Evolutionary conservation across 2,888 invertebrate genomes (phyloP), one percentile per base, ranked within the genome.

Genomic region (Hedya salicella): DNA sequence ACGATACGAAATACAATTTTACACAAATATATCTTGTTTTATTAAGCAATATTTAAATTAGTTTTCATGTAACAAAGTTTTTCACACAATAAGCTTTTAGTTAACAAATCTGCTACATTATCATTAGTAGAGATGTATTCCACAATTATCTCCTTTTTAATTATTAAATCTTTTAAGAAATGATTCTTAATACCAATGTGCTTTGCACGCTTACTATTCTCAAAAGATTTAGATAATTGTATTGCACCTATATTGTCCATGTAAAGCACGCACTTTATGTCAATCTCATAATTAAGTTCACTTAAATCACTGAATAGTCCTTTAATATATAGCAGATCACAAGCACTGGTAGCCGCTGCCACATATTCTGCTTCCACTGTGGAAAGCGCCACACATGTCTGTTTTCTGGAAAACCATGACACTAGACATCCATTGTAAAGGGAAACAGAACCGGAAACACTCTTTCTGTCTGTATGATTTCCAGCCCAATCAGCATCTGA

Each of bases 341-440:
- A 44, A 16, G 44, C 57, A 57, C 57, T 57, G 2, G 44, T 9
- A 14, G 57, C 42, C 3, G 44, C 57, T n/a, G 57, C 42, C 2
- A 57, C 30, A 44, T 57, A 57, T 30, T 57, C 57, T 14, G 57
- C 57, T 14, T 57, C 57, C 25, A 25, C 44, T 14, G 57, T 57
- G 1, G 57, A 57, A 2, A 57, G 30, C 2, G 57, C 21, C 2
- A 57, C 57, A 44, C 57, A 57, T 2, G 8, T 30, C 17, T 57
- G 44, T 25, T 57, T 57, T 19, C 57, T 57, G 3, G 57, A 44
- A 14, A 61, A 21, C 61, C 50, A 59, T 1, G 59, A 5, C 4
- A 50, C 46, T 19, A 19, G 13, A 46, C 46, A 46, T 17, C 46
- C 46, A 19, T 46, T 46, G 13, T 19, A 46, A 3, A 46, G 13